Percentiles rank a stretch among this genome's conserved stretches.
These are phyloP conservation scores for Pollicipes pollicipes DNA, from an alignment of 1,140 invertebrate species.

Conservation along the genomic window DNA sequence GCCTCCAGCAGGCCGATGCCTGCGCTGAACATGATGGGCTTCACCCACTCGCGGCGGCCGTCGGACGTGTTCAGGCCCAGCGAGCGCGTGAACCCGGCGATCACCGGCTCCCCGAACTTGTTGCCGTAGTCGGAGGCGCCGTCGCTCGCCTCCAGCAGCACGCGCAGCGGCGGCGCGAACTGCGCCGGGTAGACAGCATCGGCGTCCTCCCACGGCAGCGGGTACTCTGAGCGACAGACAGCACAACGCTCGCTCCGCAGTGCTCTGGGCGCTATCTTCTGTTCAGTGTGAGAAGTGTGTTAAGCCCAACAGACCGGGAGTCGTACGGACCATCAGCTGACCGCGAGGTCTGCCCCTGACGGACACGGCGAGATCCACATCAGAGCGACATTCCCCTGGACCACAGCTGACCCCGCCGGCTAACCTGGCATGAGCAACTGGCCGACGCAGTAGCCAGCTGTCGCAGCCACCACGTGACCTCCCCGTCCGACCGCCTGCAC, in stretches of 20 bases:
- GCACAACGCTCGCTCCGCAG: too few relatives aligned
- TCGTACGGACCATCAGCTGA: too few relatives aligned
- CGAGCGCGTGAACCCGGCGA: constrained; percentile 75
- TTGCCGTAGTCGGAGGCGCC: constrained; percentile 98
- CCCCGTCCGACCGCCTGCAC: constrained; percentile 83
- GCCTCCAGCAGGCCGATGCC: constrained; percentile 79
- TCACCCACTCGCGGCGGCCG: constrained; percentile 76
- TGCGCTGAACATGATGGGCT: constrained; percentile 97
- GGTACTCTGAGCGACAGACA: constrained; percentile 44
- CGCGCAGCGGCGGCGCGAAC: constrained; percentile 70
- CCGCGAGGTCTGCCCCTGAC: too few relatives aligned
- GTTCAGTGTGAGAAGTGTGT: too few relatives aligned
- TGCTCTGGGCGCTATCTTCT: too few relatives aligned
- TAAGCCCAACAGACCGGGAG: too few relatives aligned
- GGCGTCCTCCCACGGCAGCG: constrained; percentile 69
- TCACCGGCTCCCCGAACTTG: constrained; percentile 93
- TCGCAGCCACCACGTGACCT: constrained; percentile 82
- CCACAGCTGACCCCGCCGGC: too few relatives aligned
- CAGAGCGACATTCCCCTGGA: too few relatives aligned
- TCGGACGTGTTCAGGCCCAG: constrained; percentile 55
- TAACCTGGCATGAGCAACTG: constrained; percentile 79
- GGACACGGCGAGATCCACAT: too few relatives aligned
- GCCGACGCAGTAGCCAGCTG: constrained; percentile 89
- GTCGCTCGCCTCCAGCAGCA: constrained; percentile 87
- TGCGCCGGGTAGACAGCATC: constrained; percentile 62